These are phyloP conservation scores for Lepus timidus DNA, from an alignment of 2,113 vertebrate genomes.

Conservation along the genomic window DNA sequence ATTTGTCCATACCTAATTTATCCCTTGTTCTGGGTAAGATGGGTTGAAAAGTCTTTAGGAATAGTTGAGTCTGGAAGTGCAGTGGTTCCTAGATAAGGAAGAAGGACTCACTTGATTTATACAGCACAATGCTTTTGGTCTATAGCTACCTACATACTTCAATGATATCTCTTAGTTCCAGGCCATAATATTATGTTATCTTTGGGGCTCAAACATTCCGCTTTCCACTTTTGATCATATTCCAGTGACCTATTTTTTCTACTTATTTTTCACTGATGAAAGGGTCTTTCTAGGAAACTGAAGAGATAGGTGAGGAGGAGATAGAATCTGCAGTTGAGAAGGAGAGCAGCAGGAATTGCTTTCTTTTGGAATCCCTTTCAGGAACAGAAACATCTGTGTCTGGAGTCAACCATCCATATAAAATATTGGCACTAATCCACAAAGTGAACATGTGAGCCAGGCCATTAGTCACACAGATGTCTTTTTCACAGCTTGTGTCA, in stretches of 20 bases:
- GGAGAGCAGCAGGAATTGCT: neutral
- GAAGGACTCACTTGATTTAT: neutral
- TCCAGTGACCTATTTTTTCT: neutral
- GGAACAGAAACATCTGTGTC: slow-evolving; percentile 25
- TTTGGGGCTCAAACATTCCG: neutral
- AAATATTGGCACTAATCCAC: slow-evolving; percentile 58
- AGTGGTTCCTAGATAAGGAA: neutral
- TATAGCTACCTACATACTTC: neutral
- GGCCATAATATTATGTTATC: neutral
- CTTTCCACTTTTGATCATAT: too few relatives aligned
- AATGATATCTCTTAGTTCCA: neutral
- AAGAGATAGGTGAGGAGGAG: neutral
- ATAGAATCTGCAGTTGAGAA: neutral
- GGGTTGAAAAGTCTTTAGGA: neutral
- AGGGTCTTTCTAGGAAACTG: neutral
- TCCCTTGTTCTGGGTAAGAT: neutral
- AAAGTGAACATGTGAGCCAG: neutral
- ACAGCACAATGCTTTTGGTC: neutral
- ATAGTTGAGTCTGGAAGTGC: neutral
- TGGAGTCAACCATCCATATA: slow-evolving; percentile 29
- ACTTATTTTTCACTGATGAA: neutral
- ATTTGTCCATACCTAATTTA: slow-evolving; percentile 5
- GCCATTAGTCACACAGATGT: slow-evolving; percentile 64
- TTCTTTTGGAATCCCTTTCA: slow-evolving; percentile 13
- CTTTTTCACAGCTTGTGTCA: slow-evolving; percentile 54